These are phyloP conservation scores for Galleria mellonella DNA, from an alignment of 1,140 invertebrate species.

Conservation along the genomic window DNA sequence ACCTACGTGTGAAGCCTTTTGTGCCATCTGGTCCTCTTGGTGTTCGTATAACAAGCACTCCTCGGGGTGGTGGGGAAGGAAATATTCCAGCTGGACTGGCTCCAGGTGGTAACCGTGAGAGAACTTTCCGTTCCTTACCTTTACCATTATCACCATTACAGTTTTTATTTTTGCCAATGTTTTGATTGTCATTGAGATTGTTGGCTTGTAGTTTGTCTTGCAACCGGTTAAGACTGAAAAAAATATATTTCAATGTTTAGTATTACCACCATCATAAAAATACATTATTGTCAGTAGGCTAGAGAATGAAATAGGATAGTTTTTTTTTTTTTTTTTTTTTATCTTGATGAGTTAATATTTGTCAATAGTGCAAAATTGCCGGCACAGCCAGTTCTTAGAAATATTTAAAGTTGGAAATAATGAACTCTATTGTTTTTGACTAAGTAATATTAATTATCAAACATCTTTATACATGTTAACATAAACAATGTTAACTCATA, in stretches of 20 bases:
- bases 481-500: too few relatives aligned
- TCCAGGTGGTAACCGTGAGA: slow-evolving; percentile 41
- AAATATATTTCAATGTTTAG: not conserved
- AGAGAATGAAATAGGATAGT: too few relatives aligned
- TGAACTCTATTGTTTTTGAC: too few relatives aligned
- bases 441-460: too few relatives aligned
- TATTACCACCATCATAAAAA: too few relatives aligned
- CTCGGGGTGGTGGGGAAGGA: slow-evolving; percentile 60
- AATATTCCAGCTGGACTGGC: slow-evolving; percentile 44
- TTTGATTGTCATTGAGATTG: slow-evolving; percentile 52
- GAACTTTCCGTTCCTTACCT: slow-evolving; percentile 53
- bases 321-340: too few relatives aligned
- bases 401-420: too few relatives aligned
- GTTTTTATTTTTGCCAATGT: slow-evolving; percentile 32
- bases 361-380: too few relatives aligned
- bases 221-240: slow-evolving; percentile 53
- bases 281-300: too few relatives aligned
- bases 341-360: too few relatives aligned
- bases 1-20: slow-evolving; percentile 75
- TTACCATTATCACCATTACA: slow-evolving; percentile 47
- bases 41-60: slow-evolving; percentile 72
- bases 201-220: slow-evolving; percentile 65
- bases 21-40: slow-evolving; percentile 75
- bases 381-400: too few relatives aligned
- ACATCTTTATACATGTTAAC: too few relatives aligned